These are phyloP conservation scores for Heterotis niloticus DNA, from an alignment of 2,113 vertebrate genomes.

Conservation along the genomic window DNA sequence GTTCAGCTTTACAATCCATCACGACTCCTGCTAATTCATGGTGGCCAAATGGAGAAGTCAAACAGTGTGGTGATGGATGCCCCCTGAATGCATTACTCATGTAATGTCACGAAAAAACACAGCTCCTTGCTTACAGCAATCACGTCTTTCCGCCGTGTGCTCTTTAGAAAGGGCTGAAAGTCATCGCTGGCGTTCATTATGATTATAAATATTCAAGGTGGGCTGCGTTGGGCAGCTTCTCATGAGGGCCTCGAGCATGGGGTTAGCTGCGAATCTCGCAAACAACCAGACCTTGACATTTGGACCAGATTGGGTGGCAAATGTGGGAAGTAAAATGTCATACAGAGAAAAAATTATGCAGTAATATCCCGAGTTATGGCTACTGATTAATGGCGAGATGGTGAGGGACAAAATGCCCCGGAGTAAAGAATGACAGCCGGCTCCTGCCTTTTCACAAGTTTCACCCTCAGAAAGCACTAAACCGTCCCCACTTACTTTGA, in stretches of 20 bases:
- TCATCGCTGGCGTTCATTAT: constrained; percentile 24
- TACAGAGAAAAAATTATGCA: background rate
- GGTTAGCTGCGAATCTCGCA: background rate
- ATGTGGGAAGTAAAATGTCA: constrained; percentile 3
- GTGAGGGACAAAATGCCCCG: too few relatives aligned
- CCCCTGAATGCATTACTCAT: background rate
- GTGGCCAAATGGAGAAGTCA: background rate
- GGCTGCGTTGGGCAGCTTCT: constrained; percentile 27
- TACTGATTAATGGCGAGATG: background rate
- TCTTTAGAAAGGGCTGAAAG: constrained; percentile 13
- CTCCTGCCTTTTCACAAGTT: background rate
- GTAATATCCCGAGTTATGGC: background rate
- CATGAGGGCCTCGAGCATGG: constrained; percentile 17
- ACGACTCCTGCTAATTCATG: background rate
- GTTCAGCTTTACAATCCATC: background rate
- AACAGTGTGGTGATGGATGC: background rate
- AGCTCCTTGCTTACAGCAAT: background rate
- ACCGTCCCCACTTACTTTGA: too few relatives aligned
- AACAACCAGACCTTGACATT: constrained; percentile 20
- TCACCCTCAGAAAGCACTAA: background rate
- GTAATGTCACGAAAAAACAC: background rate
- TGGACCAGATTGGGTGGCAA: constrained; percentile 7
- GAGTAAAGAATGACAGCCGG: background rate
- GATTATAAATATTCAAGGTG: constrained; percentile 17
- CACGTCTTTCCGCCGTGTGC: constrained; percentile 23